Evolutionary conservation across 2,113 vertebrate genomes (phyloP).

Genomic region (Atherinomorus stipes): DNA sequence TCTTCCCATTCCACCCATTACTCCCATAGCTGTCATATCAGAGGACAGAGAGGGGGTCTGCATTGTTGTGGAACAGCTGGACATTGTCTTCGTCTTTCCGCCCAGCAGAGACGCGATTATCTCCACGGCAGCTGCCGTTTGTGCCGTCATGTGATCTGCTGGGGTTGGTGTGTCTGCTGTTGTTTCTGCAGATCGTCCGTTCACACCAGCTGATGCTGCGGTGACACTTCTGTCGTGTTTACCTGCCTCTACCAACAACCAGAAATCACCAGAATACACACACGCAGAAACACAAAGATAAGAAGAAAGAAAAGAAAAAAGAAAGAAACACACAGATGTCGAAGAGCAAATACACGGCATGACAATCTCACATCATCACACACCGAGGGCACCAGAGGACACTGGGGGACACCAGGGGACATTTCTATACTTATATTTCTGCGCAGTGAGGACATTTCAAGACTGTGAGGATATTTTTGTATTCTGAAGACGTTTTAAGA

Average conservation of each 20-base stretch:
- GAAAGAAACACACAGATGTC: not conserved
- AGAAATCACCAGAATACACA: too few relatives aligned
- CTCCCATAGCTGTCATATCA: conserved; percentile 38
- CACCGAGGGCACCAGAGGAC: too few relatives aligned
- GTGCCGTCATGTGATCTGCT: conserved; percentile 12
- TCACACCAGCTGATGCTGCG: not conserved
- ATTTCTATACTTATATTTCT: too few relatives aligned
- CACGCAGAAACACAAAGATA: too few relatives aligned
- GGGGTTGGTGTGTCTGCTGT: not conserved
- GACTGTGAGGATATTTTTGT: too few relatives aligned
- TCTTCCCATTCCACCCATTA: conserved; percentile 29
- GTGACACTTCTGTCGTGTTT: too few relatives aligned
- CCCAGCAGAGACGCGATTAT: conserved; percentile 35
- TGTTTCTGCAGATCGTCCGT: conserved; percentile 1
- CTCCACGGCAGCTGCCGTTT: conserved; percentile 48
- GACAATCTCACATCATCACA: too few relatives aligned
- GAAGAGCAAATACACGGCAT: too few relatives aligned
- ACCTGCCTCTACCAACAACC: too few relatives aligned
- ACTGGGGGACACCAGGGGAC: too few relatives aligned
- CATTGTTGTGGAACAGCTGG: conserved; percentile 71
- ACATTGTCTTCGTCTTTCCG: conserved; percentile 65
- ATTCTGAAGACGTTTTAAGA: too few relatives aligned
- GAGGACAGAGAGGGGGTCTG: conserved; percentile 19
- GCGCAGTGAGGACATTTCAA: too few relatives aligned
- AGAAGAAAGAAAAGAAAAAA: not conserved